These are phyloP conservation scores for Aquila chrysaetos DNA, from an alignment of 2,797 vertebrate genomes.

Conservation along the genomic window DNA sequence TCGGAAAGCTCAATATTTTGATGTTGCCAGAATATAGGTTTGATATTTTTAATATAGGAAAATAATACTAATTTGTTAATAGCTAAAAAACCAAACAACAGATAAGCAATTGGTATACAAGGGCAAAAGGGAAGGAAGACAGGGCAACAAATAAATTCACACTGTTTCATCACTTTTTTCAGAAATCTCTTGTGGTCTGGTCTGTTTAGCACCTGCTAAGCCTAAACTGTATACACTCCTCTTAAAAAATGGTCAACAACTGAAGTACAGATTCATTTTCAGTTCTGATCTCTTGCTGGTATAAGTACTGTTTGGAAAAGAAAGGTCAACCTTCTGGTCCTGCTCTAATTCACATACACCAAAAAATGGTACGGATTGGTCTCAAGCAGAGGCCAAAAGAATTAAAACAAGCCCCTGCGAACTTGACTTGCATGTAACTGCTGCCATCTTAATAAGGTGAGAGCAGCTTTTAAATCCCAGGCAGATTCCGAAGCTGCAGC, in stretches of 20 bases:
- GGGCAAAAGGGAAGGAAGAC: not conserved
- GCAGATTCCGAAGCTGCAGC: slow-evolving; percentile 65
- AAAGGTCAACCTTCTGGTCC: slow-evolving; percentile 31
- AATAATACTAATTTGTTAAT: not conserved
- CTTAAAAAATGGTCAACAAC: not conserved
- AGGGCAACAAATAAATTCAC: not conserved
- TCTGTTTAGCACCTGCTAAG: not conserved
- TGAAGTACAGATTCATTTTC: not conserved
- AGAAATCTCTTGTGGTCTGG: not conserved
- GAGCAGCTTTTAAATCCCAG: slow-evolving; percentile 73
- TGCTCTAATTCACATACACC: slow-evolving; percentile 49
- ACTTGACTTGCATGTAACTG: slow-evolving; percentile 76
- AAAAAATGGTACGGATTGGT: slow-evolving; percentile 23
- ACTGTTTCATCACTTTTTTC: not conserved
- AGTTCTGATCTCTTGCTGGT: not conserved
- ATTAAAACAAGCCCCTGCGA: slow-evolving; percentile 64
- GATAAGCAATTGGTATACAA: not conserved
- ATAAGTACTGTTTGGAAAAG: not conserved
- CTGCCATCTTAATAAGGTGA: slow-evolving; percentile 83
- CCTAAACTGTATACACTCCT: not conserved
- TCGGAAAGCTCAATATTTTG: not conserved
- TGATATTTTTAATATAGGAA: not conserved
- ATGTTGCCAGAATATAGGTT: not conserved
- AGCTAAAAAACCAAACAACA: not conserved
- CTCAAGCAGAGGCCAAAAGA: slow-evolving; percentile 55